A percentile compares a stretch with the other conserved stretches of the same genome.
phyloP scores from a whole-genome alignment of 2,888 invertebrate genomes.

The Lottia scabra region DNA sequence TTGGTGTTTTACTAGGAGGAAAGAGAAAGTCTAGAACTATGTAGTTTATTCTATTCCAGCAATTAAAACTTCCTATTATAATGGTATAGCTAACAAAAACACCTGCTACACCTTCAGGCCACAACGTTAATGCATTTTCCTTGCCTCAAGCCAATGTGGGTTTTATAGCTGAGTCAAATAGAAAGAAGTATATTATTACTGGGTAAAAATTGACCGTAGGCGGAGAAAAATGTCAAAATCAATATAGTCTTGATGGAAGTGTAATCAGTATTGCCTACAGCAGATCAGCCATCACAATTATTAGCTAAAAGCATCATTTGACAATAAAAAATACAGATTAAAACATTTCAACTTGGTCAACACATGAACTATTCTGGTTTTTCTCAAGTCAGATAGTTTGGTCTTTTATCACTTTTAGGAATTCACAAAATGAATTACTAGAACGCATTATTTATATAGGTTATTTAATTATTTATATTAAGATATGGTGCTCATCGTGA shows the following conservation, averaged over 20 bases:
- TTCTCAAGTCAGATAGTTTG: too few relatives aligned
- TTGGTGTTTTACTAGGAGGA: too few relatives aligned
- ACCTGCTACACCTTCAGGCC: constrained; percentile 13
- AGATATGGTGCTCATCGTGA: too few relatives aligned
- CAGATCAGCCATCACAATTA: constrained; percentile 6
- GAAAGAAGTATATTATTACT: constrained; percentile 22
- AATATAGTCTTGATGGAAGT: constrained; percentile 36
- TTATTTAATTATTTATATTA: too few relatives aligned
- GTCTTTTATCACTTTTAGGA: too few relatives aligned
- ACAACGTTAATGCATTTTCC: constrained; percentile 19
- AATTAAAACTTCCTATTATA: neutral
- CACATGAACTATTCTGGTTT: too few relatives aligned
- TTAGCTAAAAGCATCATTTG: neutral
- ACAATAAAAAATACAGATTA: constrained; percentile 1
- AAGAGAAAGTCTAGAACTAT: too few relatives aligned
- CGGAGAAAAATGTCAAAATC: constrained; percentile 25
- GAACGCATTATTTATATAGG: too few relatives aligned
- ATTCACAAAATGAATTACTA: too few relatives aligned
- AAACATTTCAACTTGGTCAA: neutral
- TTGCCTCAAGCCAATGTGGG: constrained; percentile 4
- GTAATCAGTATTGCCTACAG: constrained; percentile 31
- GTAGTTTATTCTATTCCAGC: too few relatives aligned
- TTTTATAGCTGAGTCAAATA: constrained; percentile 20
- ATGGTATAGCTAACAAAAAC: constrained; percentile 13
- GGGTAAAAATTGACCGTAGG: constrained; percentile 12